Percentiles rank a stretch among this genome's conserved stretches.
Evolutionary conservation across 2,888 invertebrate genomes (phyloP).

Genomic region (Drosophila fulvimacula): DNA sequence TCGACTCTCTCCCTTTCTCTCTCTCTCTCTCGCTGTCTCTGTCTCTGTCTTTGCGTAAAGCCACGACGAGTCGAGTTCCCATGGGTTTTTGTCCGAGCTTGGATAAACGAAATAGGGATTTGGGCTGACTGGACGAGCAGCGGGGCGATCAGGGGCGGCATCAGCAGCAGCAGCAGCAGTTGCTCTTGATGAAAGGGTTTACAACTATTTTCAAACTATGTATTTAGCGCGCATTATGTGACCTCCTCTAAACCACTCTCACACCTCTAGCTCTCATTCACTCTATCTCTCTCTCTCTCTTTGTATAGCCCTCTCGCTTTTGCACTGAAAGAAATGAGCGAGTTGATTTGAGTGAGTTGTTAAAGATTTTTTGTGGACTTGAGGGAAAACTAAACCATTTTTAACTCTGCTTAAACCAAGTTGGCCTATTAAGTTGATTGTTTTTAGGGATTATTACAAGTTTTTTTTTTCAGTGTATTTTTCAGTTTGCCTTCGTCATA

Average conservation of each 20-base stretch:
- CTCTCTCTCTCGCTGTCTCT: constrained; percentile 21
- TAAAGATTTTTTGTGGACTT: too few relatives aligned
- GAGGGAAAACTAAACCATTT: not conserved
- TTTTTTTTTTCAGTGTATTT: constrained; percentile 23
- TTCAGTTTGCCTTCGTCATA: constrained; percentile 45
- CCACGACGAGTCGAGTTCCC: constrained; percentile 77
- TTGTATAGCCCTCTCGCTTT: not conserved
- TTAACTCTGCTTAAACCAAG: not conserved
- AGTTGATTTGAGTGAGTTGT: not conserved
- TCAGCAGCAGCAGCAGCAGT: constrained; percentile 40
- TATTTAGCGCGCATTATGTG: constrained; percentile 76
- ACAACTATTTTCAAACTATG: constrained; percentile 80
- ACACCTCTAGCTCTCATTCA: not conserved
- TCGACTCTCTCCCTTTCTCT: not conserved
- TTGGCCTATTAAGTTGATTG: not conserved
- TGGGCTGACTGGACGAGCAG: not conserved
- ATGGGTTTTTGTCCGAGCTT: constrained; percentile 75
- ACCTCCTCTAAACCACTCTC: constrained; percentile 28
- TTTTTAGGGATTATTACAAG: not conserved
- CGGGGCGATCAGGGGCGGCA: constrained; percentile 5
- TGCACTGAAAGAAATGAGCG: constrained; percentile 33
- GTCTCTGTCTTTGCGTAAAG: too few relatives aligned
- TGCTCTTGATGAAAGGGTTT: constrained; percentile 77
- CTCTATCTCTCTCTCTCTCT: not conserved
- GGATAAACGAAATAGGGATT: constrained; percentile 28